Percentiles rank a stretch among this genome's conserved stretches.
These are phyloP conservation scores for Gymnosoma rotundatum DNA, from an alignment of 2,888 invertebrate genomes.

Conservation along the genomic window DNA sequence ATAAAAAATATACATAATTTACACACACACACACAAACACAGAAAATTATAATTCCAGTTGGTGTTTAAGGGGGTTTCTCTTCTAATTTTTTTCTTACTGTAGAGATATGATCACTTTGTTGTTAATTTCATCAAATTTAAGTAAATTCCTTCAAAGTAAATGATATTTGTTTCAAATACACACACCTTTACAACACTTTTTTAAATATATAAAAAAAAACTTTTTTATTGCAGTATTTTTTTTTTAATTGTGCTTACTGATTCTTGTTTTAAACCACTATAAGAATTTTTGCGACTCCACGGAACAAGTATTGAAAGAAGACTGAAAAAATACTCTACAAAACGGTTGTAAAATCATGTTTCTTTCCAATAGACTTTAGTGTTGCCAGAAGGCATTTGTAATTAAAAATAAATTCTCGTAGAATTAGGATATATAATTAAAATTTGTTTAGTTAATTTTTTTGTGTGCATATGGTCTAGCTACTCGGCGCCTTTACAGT, in stretches of 20 bases:
- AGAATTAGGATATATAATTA: too few species aligned
- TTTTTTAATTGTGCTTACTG: slow-evolving; percentile 20
- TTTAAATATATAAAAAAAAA: background rate
- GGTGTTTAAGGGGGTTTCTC: slow-evolving; percentile 56
- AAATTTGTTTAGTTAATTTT: too few species aligned
- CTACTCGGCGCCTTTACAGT: too few species aligned
- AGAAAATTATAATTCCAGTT: slow-evolving; percentile 49
- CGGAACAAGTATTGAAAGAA: slow-evolving; percentile 61
- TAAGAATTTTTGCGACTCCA: slow-evolving; percentile 61
- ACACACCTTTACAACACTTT: slow-evolving; percentile 3
- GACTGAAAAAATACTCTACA: slow-evolving; percentile 64
- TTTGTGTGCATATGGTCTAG: too few species aligned
- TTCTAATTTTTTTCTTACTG: slow-evolving; percentile 48
- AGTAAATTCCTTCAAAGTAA: slow-evolving; percentile 1
- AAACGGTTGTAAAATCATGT: slow-evolving; percentile 39
- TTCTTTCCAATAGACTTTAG: slow-evolving; percentile 3
- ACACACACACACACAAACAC: slow-evolving; percentile 33
- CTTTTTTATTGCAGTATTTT: slow-evolving; percentile 25
- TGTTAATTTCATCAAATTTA: background rate
- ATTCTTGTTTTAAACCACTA: background rate
- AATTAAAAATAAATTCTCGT: background rate
- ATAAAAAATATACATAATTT: slow-evolving; percentile 4
- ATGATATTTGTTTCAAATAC: background rate
- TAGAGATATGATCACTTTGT: slow-evolving; percentile 64
- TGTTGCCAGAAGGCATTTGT: slow-evolving; percentile 4